phyloP scores from a whole-genome alignment of 2,888 invertebrate genomes.

The Monopis laevigella region DNA sequence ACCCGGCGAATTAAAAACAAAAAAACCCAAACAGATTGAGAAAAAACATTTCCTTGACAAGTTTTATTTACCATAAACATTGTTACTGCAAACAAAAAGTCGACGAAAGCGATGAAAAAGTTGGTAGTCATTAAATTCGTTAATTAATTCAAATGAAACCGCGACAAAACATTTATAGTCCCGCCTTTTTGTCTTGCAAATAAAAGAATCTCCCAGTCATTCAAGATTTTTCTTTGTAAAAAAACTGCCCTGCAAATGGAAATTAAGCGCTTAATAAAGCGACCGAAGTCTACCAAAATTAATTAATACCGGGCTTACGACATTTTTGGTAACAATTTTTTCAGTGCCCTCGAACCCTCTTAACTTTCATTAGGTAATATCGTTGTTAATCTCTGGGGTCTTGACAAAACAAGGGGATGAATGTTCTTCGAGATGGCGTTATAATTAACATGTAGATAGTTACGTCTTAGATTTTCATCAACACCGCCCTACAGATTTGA shows the following conservation, averaged over 20 bases:
- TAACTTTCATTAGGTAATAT: conserved; percentile 42
- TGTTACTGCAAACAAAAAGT: conserved; percentile 40
- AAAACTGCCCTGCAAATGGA: conserved; percentile 47
- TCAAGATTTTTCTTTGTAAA: conserved; percentile 35
- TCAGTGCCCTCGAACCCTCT: conserved; percentile 27
- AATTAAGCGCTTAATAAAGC: conserved; percentile 60
- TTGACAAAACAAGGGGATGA: conserved; percentile 29
- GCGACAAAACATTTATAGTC: conserved; percentile 60
- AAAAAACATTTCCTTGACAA: conserved; percentile 63
- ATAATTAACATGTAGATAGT: conserved; percentile 64
- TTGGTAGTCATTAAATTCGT: conserved; percentile 61
- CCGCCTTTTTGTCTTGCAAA: conserved; percentile 41
- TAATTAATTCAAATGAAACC: conserved; percentile 67
- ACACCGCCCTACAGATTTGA: too few species aligned
- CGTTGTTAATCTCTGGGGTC: conserved; percentile 36
- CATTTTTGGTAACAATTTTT: conserved; percentile 28
- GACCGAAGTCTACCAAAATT: conserved; percentile 45
- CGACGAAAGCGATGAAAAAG: conserved; percentile 52
- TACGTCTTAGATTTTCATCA: too few species aligned
- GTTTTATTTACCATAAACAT: conserved; percentile 66
- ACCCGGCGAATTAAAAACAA: conserved; percentile 54
- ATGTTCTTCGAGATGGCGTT: conserved; percentile 50
- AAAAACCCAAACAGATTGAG: conserved; percentile 46
- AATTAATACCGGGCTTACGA: conserved; percentile 57
- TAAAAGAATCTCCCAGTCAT: conserved; percentile 47